phyloP scores from a whole-genome alignment of 2,113 vertebrate genomes.

The Cyrtonyx montezumae region DNA sequence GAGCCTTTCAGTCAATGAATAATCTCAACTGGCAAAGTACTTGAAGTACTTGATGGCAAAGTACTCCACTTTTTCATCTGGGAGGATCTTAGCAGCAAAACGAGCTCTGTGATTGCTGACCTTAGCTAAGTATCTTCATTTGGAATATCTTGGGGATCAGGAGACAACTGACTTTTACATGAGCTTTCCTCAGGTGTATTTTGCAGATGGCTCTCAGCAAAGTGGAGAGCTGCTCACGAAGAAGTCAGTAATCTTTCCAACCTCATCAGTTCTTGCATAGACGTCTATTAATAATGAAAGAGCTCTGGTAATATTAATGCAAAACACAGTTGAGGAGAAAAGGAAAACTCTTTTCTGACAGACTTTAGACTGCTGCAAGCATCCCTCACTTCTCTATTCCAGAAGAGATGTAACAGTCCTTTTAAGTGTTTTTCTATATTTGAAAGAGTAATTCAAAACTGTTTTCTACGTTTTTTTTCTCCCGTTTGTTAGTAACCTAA shows the following conservation, averaged over 20 bases:
- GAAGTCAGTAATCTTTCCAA: background rate
- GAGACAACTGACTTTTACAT: background rate
- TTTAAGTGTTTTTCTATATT: background rate
- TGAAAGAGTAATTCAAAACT: background rate
- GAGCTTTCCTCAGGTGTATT: background rate
- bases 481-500: background rate
- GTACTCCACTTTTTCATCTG: slow-evolving; percentile 12
- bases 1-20: background rate
- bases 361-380: background rate
- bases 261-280: slow-evolving; percentile 6
- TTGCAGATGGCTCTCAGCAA: background rate
- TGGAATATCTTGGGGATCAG: background rate
- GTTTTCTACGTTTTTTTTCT: background rate
- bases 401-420: background rate
- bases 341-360: slow-evolving; percentile 10
- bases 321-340: slow-evolving; percentile 19
- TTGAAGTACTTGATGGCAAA: too few species aligned
- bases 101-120: slow-evolving; percentile 5
- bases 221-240: background rate
- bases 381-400: background rate
- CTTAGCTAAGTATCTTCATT: background rate
- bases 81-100: slow-evolving; percentile 11
- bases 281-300: slow-evolving; percentile 31
- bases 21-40: background rate
- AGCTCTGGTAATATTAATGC: slow-evolving; percentile 7